phyloP scores from a whole-genome alignment of 2,888 invertebrate genomes.

The Coleophora deauratella region DNA sequence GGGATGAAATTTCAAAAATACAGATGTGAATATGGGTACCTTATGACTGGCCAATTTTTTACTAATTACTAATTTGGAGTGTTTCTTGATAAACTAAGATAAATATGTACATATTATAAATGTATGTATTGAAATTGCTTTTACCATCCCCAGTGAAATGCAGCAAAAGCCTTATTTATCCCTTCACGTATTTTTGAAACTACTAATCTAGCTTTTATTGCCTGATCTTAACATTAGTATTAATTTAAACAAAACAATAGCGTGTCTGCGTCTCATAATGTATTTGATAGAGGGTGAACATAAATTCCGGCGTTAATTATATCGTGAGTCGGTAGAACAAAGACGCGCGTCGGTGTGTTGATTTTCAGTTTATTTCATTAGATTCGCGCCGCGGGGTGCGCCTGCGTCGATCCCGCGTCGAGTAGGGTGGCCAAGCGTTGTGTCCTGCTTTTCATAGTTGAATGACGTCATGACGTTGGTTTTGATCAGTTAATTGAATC shows the following conservation, averaged over 20 bases:
- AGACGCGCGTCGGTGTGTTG: conserved; percentile 53
- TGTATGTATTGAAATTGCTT: too few species aligned
- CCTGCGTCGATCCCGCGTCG: conserved; percentile 32
- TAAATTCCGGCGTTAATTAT: conserved; percentile 67
- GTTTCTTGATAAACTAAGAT: too few species aligned
- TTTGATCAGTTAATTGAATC: background rate
- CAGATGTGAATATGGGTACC: too few species aligned
- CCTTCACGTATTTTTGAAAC: conserved; percentile 19
- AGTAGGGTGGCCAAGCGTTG: conserved; percentile 29
- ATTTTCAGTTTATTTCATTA: conserved; percentile 76
- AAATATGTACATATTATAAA: too few species aligned
- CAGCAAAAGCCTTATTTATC: background rate
- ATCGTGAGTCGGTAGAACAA: conserved; percentile 44
- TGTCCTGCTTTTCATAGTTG: too few species aligned
- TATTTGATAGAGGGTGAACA: conserved; percentile 41
- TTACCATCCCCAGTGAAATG: too few species aligned
- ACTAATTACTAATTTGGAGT: too few species aligned
- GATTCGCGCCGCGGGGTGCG: conserved; percentile 64
- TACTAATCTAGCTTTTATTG: conserved; percentile 1
- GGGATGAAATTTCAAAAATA: too few species aligned
- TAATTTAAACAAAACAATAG: conserved; percentile 39
- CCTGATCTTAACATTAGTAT: too few species aligned
- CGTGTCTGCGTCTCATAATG: conserved; percentile 43
- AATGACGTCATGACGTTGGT: background rate
- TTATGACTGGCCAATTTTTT: too few species aligned